Percentiles rank a stretch among this genome's conserved stretches.
Conservation (phyloP, 2,113 vertebrate species). For the Turnix velox region DNA sequence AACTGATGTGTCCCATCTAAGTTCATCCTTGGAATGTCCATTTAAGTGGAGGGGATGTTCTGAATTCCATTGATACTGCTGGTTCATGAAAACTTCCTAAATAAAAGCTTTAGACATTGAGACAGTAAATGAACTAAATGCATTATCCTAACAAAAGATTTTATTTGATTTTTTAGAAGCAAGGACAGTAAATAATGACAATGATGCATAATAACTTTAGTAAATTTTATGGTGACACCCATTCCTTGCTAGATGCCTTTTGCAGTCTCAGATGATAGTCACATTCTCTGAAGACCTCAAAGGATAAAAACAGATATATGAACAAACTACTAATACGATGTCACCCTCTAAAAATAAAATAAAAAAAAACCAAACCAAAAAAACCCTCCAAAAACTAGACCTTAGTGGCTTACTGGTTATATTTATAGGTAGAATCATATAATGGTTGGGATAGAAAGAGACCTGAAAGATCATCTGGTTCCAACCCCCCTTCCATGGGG, state of each 20-base stretch:
- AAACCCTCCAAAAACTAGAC: neutral
- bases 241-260: neutral
- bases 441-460: too few species aligned
- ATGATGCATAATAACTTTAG: neutral
- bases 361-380: too few species aligned
- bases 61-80: neutral
- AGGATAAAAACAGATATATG: neutral
- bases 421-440: too few species aligned
- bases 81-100: constrained; percentile 12
- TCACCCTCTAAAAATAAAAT: neutral
- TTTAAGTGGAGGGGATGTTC: neutral
- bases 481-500: too few species aligned
- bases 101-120: neutral
- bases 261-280: neutral
- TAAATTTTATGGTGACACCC: neutral
- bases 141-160: neutral
- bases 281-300: neutral
- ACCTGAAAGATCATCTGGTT: too few species aligned
- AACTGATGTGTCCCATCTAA: neutral
- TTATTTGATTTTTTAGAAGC: neutral
- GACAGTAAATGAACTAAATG: constrained; percentile 21
- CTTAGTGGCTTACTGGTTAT: neutral
- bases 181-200: neutral
- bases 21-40: neutral
- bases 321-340: neutral